Evolutionary conservation across 2,888 invertebrate species (phyloP), one percentile per base, ranked within the genome.

Genomic region (Rutpela maculata): DNA sequence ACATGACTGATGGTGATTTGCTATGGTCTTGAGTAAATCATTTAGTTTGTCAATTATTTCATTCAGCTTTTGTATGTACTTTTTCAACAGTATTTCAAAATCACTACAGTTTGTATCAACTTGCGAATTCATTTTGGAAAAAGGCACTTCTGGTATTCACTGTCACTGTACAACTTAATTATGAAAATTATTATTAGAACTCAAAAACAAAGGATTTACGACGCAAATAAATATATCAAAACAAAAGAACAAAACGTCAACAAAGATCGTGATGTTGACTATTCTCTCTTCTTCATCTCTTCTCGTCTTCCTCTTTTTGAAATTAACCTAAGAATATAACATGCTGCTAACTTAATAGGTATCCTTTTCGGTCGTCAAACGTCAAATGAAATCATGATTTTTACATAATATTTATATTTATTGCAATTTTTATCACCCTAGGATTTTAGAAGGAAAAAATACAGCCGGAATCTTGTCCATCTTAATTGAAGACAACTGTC

Each of bases 301-400:
- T 93, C 4, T 26, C 22, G 2, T 26, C 22, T 26, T 26, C 22
- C 22, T 26, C 22, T 93, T 84, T 7, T 3, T 6, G 7, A 35
- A 35, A 35, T 35, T 35, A 35, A 6, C 7, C 87, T 97, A 97
- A 87, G 97, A 97, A 1, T 95, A 95, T 83, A 97, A 90, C 12
- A 91, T 38, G 35, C 18, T 62, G 17, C 17, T 10, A 62, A 19
- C 62, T n/a, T 31, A n/a, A 10, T 17, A n/a, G 6, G 0, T 17
- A 5, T 35, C n/a, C 17, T 63, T 18, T 63, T 11, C 38, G 31
- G 63, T 38, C 63, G 63, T 63, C 38, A 38, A 38, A 63, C 15
- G 63, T 63, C 50, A 68, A 22, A 18, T 19, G 55, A 50, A 63
- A 55, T 55, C 26, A 72, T 63, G 72, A 72, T 63, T 72, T 72